Evolutionary conservation across 2,797 vertebrate genomes (phyloP).

Genomic region (Aulostomus chinensis): DNA sequence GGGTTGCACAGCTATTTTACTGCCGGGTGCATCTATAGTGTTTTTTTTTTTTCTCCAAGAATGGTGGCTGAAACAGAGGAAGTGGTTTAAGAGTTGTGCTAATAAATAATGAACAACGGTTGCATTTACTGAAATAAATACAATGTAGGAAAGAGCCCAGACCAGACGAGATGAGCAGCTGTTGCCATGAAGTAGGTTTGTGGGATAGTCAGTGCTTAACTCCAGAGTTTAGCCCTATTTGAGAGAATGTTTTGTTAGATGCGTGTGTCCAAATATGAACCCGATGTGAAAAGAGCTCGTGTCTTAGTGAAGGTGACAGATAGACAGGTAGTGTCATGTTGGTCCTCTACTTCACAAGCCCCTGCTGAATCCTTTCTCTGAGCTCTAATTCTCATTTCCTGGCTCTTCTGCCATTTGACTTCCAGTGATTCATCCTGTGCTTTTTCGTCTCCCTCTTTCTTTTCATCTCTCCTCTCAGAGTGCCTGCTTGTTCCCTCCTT

Average conservation of each 20-base stretch:
- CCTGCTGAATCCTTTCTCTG: conserved; percentile 20
- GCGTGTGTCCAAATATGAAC: conserved; percentile 27
- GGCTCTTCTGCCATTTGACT: conserved; percentile 59
- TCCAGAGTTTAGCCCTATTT: neutral
- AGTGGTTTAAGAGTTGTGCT: too few relatives aligned
- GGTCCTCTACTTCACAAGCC: conserved; percentile 38
- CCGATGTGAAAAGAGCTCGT: conserved; percentile 37
- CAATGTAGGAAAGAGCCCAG: too few relatives aligned
- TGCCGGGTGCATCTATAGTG: too few relatives aligned
- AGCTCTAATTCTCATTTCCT: conserved; percentile 51
- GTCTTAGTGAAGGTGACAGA: conserved; percentile 28
- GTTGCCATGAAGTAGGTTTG: too few relatives aligned
- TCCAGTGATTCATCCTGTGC: conserved; percentile 53
- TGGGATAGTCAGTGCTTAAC: too few relatives aligned
- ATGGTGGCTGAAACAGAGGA: too few relatives aligned
- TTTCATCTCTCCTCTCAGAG: conserved; percentile 35
- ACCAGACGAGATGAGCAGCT: too few relatives aligned
- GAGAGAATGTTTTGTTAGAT: neutral
- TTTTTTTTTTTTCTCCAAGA: too few relatives aligned
- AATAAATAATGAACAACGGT: too few relatives aligned
- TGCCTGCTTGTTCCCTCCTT: conserved; percentile 31
- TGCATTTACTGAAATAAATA: too few relatives aligned
- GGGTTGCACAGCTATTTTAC: too few relatives aligned
- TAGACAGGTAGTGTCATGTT: conserved; percentile 42
- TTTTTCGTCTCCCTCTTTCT: conserved; percentile 26